Evolutionary conservation across 2,888 invertebrate species (phyloP).

Genomic region (Melinopterus prodromus): DNA sequence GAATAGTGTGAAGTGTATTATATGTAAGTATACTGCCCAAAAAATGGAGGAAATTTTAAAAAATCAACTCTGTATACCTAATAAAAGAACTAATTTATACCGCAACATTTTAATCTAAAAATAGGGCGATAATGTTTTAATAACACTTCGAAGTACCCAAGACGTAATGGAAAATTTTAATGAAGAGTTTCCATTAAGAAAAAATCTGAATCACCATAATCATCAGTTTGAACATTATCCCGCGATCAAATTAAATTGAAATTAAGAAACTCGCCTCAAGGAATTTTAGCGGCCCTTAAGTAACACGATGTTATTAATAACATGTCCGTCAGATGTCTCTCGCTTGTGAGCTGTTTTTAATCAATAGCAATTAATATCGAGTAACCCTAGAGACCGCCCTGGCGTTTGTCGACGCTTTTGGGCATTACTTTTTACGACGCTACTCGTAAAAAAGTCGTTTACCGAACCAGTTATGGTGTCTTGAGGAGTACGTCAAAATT

Average conservation of each 20-base stretch:
- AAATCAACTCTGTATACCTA: too few relatives aligned
- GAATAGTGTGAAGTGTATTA: not conserved
- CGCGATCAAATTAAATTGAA: not conserved
- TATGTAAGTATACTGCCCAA: not conserved
- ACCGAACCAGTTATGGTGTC: not conserved
- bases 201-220: too few relatives aligned
- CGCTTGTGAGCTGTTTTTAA: not conserved
- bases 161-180: too few relatives aligned
- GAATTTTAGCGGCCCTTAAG: not conserved
- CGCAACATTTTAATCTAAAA: too few relatives aligned
- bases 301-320: not conserved
- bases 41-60: not conserved
- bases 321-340: not conserved
- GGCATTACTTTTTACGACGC: not conserved
- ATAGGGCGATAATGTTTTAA: too few relatives aligned
- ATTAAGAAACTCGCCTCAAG: not conserved
- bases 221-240: not conserved
- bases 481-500: not conserved
- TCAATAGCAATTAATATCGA: not conserved
- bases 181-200: too few relatives aligned
- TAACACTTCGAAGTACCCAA: too few relatives aligned
- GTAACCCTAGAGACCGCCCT: not conserved
- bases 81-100: too few relatives aligned
- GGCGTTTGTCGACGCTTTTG: not conserved
- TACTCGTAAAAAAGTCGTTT: not conserved